These are phyloP conservation scores for Enteromius trimaculatus DNA, from an alignment of 2,797 vertebrate genomes.

Conservation along the genomic window DNA sequence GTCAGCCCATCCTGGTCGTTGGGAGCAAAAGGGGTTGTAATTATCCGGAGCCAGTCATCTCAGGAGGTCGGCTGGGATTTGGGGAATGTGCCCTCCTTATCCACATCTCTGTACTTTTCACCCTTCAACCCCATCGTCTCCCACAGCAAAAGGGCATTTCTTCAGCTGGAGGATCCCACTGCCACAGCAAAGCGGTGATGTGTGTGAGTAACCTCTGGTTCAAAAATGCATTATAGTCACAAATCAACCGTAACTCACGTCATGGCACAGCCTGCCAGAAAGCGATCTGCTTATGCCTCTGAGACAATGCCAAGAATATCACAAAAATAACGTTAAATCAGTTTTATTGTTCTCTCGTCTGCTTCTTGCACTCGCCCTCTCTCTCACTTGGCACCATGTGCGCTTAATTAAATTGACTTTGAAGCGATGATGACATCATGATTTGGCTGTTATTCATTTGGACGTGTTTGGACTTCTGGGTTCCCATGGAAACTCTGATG, in stretches of 20 bases:
- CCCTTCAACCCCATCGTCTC: slow-evolving; percentile 8
- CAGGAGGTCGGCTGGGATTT: slow-evolving; percentile 59
- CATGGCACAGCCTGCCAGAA: slow-evolving; percentile 35
- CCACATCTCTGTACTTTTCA: slow-evolving; percentile 29
- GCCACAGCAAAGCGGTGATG: slow-evolving; percentile 1
- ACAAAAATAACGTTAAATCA: slow-evolving; percentile 48
- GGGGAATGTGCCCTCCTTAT: slow-evolving; percentile 53
- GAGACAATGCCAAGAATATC: slow-evolving; percentile 43
- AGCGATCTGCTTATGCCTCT: slow-evolving; percentile 36
- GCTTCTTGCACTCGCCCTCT: slow-evolving; percentile 21
- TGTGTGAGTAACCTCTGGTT: slow-evolving; percentile 22
- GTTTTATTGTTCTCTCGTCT: slow-evolving; percentile 49
- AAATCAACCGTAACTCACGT: slow-evolving; percentile 31
- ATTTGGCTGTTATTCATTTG: slow-evolving; percentile 63
- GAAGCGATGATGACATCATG: slow-evolving; percentile 72
- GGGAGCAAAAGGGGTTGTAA: slow-evolving; percentile 55
- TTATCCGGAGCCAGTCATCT: slow-evolving; percentile 62
- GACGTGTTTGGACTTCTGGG: slow-evolving; percentile 62
- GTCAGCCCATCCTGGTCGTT: slow-evolving; percentile 6
- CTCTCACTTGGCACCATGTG: slow-evolving; percentile 62
- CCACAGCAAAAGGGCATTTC: neutral
- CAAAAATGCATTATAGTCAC: slow-evolving; percentile 37
- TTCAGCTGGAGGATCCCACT: neutral
- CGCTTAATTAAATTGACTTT: slow-evolving; percentile 66
- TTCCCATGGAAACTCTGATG: slow-evolving; percentile 75